Evolutionary conservation across 1,140 invertebrate species (phyloP).

Genomic region (Leguminivora glycinivorella): DNA sequence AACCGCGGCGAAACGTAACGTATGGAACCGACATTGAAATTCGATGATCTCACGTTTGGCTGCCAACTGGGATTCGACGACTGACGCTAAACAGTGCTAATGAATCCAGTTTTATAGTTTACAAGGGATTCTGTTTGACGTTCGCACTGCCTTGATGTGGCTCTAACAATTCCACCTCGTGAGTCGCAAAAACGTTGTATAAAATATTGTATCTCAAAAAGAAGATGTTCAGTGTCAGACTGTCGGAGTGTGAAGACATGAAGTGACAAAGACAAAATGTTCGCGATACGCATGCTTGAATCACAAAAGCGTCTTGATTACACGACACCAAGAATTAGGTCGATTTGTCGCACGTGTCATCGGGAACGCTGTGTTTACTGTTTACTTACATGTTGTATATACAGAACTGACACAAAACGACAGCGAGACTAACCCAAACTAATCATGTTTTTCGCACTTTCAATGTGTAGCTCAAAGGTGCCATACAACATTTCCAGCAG

Average conservation of each 20-base stretch:
- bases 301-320: conserved; percentile 11
- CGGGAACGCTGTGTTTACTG: not conserved
- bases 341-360: conserved; percentile 3
- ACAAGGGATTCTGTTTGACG: conserved; percentile 27
- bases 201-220: not conserved
- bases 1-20: conserved; percentile 34
- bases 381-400: too few species aligned
- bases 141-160: conserved; percentile 13
- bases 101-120: conserved; percentile 5
- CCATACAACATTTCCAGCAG: too few species aligned
- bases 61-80: conserved; percentile 44
- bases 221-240: conserved; percentile 1
- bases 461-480: too few species aligned
- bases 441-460: not conserved
- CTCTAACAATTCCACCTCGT: not conserved
- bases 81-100: conserved; percentile 39
- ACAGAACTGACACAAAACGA: too few species aligned
- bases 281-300: not conserved
- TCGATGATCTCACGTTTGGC: conserved; percentile 41
- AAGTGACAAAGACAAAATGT: conserved; percentile 7
- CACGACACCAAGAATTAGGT: conserved; percentile 14
- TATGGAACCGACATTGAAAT: conserved; percentile 41
- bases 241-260: not conserved
- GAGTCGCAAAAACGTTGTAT: conserved; percentile 12
- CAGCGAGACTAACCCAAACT: not conserved